A percentile compares a stretch with the other conserved stretches of the same genome.
Evolutionary conservation across 2,797 vertebrate genomes (phyloP).

Genomic region (Orientallactaga sibirica): DNA sequence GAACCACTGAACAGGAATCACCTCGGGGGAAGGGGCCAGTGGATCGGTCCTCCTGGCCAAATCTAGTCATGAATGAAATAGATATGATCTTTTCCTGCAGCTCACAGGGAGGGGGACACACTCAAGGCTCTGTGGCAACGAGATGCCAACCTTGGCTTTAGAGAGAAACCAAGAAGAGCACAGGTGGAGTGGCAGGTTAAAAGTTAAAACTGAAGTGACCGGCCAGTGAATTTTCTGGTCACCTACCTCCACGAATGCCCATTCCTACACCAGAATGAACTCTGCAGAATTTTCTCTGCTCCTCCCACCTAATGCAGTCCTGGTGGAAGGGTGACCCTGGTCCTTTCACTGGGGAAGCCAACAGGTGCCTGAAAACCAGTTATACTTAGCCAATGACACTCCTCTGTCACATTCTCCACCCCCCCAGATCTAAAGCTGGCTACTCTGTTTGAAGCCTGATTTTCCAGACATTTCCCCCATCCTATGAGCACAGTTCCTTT

Average conservation of each 20-base stretch:
- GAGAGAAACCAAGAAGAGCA: neutral
- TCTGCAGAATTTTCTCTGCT: neutral
- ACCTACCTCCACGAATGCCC: neutral
- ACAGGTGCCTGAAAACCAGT: neutral
- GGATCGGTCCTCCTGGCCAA: neutral
- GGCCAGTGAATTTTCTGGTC: neutral
- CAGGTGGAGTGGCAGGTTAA: neutral
- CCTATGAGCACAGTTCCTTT: neutral
- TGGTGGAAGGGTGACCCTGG: no score
- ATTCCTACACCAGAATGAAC: neutral
- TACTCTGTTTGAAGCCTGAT: neutral
- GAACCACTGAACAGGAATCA: neutral
- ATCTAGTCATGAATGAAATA: neutral
- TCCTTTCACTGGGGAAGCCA: neutral
- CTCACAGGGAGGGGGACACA: neutral
- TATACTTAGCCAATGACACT: neutral
- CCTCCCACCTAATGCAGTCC: neutral
- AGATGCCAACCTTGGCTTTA: neutral
- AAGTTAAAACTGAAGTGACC: neutral
- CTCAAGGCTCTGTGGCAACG: neutral
- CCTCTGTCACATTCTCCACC: no score
- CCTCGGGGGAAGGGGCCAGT: accelerated
- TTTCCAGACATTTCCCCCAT: neutral
- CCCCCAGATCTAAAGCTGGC: no score
- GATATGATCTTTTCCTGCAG: neutral